A percentile compares a stretch with the other conserved stretches of the same genome.
These are phyloP conservation scores for Hemiscyllium ocellatum DNA, from an alignment of 2,113 vertebrate species.

Conservation along the genomic window DNA sequence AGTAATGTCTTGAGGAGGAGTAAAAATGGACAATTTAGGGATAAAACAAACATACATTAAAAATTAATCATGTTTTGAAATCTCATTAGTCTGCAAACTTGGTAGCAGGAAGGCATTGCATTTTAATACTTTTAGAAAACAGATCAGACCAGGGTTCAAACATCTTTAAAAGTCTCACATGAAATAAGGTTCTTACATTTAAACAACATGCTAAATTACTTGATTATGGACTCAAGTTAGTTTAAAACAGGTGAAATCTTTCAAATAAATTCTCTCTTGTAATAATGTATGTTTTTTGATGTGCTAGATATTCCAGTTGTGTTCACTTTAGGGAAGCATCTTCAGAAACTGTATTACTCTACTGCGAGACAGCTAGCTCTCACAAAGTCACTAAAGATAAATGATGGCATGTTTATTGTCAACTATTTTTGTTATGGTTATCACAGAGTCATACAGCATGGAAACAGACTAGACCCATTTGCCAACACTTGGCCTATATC, in stretches of 20 bases:
- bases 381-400: neutral
- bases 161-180: neutral
- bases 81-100: neutral
- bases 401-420: conserved; percentile 6
- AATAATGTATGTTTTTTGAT: neutral
- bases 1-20: neutral
- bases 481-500: too few species aligned
- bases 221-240: neutral
- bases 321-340: neutral
- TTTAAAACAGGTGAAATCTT: neutral
- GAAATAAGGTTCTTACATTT: neutral
- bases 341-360: neutral
- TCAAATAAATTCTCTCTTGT: neutral
- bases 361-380: neutral
- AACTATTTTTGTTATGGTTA: neutral
- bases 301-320: neutral
- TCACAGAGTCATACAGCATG: too few species aligned
- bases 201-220: neutral
- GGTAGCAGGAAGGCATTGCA: neutral
- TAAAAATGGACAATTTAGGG: neutral
- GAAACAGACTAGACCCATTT: too few species aligned
- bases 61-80: neutral
- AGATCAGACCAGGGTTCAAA: neutral
- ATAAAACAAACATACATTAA: neutral
- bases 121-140: neutral